Percentiles rank a stretch among this genome's conserved stretches.
Conservation (phyloP, 2,113 vertebrate species). For the Abramis brama region DNA sequence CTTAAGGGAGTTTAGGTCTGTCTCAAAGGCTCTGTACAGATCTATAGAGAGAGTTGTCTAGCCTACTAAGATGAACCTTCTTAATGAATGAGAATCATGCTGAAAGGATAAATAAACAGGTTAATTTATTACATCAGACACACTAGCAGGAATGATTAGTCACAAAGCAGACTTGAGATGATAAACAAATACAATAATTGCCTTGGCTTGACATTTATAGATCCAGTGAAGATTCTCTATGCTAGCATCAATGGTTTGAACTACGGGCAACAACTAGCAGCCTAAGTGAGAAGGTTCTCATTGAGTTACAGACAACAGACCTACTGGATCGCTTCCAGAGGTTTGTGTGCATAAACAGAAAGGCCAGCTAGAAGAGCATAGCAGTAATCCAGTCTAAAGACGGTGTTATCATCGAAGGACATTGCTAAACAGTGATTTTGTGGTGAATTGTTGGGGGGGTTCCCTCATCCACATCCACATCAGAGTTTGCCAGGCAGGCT, state of each 20-base stretch:
- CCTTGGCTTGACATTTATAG: background rate
- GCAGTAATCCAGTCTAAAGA: background rate
- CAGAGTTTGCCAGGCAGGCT: background rate
- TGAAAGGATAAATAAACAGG: background rate
- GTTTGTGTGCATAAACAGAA: background rate
- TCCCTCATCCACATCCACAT: background rate
- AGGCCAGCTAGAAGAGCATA: background rate
- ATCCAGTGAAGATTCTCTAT: background rate
- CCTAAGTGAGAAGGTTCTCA: background rate
- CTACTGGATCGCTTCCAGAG: background rate
- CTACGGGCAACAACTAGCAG: background rate
- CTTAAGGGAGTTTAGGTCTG: background rate
- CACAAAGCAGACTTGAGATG: background rate
- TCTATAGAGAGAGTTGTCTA: background rate
- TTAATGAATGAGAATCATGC: background rate
- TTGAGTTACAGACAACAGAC: background rate
- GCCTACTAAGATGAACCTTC: background rate
- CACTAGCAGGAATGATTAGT: background rate
- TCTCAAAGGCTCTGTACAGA: background rate
- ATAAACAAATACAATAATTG: background rate
- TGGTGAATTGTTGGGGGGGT: background rate
- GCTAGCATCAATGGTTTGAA: background rate
- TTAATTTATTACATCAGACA: background rate
- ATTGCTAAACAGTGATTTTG: background rate
- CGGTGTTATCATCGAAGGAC: background rate